Evolutionary conservation across 2,113 vertebrate genomes (phyloP), one percentile per base, ranked within the genome.

Genomic region (Rhipidura dahli): DNA sequence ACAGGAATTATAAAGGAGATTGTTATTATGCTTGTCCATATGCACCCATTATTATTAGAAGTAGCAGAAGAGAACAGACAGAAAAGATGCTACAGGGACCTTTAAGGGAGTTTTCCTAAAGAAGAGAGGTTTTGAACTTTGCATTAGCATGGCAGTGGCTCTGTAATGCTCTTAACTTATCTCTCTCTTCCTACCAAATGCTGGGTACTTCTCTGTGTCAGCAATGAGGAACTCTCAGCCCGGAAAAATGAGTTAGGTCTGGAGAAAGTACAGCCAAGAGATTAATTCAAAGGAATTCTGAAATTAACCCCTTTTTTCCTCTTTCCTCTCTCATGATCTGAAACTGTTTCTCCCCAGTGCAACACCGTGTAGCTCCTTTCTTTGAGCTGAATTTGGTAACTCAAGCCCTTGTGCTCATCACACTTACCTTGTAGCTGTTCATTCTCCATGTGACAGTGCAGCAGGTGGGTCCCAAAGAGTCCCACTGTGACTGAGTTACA

Each of bases 31-130:
- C 64, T 83, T 84, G 81, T 82, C 89, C 81, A 89, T 94, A 91
- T 89, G 77, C 81, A 95, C 44, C 61, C 72, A 83, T 93, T 92
- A 94, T 89, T 95, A 89, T 91, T 93, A 91, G 81, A 93, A 95
- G 40, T 53, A 83, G 69, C 45, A 94, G 70, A 28, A 93, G 45
- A 93, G 54, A 89, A 35, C 26, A 82, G 33, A 23, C 73, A 76
- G 45, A 57, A 84, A 82, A 91, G 65, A 83, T 89, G 70, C 47
- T 87, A n/a, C 47, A 91, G 69, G 27, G 87, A 54, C 26, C 45
- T 87, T 78, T 84, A 65, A 64, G 69, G 33, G 47, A 82, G 31
- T 40, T 92, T 96, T 93, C 40, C 49, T 72, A 19, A 75, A 79
- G 40, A 68, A 79, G 49, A 78, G 49, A 50, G 75, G 22, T 79